Evolutionary conservation across 2,113 vertebrate species (phyloP).

Genomic region (Ploceus nigricollis): DNA sequence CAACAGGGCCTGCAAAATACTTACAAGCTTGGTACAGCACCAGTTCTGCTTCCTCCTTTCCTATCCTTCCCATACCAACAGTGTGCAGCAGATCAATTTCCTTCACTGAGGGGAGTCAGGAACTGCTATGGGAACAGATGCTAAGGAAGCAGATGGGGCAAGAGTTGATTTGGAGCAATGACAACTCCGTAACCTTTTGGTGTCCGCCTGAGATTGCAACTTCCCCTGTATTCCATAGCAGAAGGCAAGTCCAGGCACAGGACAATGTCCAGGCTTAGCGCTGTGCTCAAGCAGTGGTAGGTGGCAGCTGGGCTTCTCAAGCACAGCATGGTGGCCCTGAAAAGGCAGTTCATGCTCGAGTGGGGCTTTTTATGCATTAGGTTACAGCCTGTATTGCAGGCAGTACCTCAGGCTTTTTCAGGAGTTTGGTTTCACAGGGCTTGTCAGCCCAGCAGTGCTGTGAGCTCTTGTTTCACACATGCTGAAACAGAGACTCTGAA

Average conservation of each 20-base stretch:
- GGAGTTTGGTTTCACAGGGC: not conserved
- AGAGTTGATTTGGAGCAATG: conserved; percentile 44
- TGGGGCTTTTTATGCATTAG: not conserved
- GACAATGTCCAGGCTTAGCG: not conserved
- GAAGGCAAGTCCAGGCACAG: not conserved
- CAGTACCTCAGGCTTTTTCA: not conserved
- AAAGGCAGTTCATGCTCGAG: not conserved
- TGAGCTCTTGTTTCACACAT: not conserved
- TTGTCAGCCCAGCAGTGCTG: not conserved
- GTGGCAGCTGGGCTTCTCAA: not conserved
- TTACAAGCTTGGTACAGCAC: not conserved
- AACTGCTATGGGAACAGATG: conserved; percentile 21
- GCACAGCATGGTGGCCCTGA: not conserved
- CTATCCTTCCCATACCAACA: not conserved
- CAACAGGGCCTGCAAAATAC: not conserved
- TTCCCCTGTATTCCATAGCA: not conserved
- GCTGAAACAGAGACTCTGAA: not conserved
- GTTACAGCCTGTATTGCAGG: not conserved
- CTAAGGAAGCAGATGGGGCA: conserved; percentile 51
- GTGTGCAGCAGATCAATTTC: conserved; percentile 31
- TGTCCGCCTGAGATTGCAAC: not conserved
- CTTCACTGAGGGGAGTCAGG: conserved; percentile 33
- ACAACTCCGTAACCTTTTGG: conserved; percentile 18
- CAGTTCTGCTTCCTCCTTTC: not conserved
- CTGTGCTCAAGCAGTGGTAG: rapidly evolving